phyloP scores from a whole-genome alignment of 2,797 vertebrate species.

The Pangasius krempfi region DNA sequence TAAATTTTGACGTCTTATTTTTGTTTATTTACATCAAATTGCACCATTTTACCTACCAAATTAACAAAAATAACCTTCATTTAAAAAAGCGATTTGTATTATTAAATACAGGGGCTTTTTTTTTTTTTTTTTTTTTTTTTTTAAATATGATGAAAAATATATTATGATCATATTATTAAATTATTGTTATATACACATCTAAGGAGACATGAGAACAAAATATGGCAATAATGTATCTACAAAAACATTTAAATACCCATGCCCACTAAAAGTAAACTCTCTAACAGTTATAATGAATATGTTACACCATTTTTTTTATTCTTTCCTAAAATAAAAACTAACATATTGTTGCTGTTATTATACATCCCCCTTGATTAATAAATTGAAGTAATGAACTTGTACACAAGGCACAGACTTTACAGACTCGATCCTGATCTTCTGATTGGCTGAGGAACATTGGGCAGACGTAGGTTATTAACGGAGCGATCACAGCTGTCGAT shows the following conservation, averaged over 20 bases:
- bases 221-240: conserved; percentile 60
- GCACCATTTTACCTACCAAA: neutral
- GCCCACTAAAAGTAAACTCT: conserved; percentile 28
- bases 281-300: neutral
- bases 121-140: too few species aligned
- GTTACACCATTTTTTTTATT: neutral
- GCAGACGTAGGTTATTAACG: too few species aligned
- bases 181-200: neutral
- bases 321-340: neutral
- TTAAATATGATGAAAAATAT: neutral
- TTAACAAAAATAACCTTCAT: neutral
- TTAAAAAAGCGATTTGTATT: neutral
- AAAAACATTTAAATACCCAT: conserved; percentile 71
- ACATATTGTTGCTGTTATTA: neutral
- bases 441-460: neutral
- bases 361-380: neutral
- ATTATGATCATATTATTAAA: neutral
- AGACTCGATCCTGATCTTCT: neutral
- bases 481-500: neutral
- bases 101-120: neutral
- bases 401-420: neutral
- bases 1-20: neutral
- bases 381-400: too few species aligned
- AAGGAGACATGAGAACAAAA: conserved; percentile 46
- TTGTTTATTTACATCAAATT: neutral